Base-by-base conservation (phyloP, 2,113 vertebrate genomes). In the Athene cunicularia region DNA sequence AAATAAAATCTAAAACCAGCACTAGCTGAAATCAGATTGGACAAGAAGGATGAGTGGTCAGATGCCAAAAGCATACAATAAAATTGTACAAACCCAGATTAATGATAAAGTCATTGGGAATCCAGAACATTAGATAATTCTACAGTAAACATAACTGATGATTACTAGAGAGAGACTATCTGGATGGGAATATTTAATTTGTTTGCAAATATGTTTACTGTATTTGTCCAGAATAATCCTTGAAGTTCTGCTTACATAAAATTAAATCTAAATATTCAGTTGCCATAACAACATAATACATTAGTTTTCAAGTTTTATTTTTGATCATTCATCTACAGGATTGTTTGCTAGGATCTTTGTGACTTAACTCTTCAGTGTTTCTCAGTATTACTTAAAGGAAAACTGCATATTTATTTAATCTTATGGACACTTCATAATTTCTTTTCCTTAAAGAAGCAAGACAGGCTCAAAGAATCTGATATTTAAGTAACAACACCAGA, bases 131-230 rank as follows among this genome's bases (percentile, higher is more conserved):
- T 80, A 91, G 62, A 73, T 86, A 80, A 59, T 66, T 86, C 75
- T 83, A 60, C n/a, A 39, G 68, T 55, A 95, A 95, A 95, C 63
- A 83, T 41, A 76, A 52, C 17, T 59, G 45, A 80, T 52, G 59
- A 74, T 59, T 90, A 30, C 67, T 86, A 71, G 59, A 84, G 45
- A 93, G 63, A 80, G 59, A 93, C 67, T 94, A 95, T 58, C 80
- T 91, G 60, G 24, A 88, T 89, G 43, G n/a, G 62, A 93, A 84
- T 96, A 96, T 95, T 95, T 97, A 94, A 96, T 92, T 96, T 95
- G 68, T 93, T 94, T 94, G 52, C 47, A 93, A 94, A 96, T 95
- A 83, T 77, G 56, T 89, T 97, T 95, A 90, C 83, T 89, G 70
- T 62, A 85, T 88, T 86, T 89, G 41, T 26, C 45, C 21, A 79